Evolutionary conservation across 2,113 vertebrate species (phyloP).

Genomic region (Reinhardtius hippoglossoides): DNA sequence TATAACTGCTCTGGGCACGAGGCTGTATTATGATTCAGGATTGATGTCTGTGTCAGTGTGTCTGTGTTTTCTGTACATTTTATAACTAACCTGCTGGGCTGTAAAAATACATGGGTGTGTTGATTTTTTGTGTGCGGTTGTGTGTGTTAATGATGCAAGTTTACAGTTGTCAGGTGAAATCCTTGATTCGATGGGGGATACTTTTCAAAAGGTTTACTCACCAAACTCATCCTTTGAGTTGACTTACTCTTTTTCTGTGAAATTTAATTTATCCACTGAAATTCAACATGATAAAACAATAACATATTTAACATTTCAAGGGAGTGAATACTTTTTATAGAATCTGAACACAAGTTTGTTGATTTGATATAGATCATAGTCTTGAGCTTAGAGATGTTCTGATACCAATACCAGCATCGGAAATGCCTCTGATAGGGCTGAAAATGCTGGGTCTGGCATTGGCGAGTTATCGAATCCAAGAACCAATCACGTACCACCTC

Average conservation of each 20-base stretch:
- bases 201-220: background rate
- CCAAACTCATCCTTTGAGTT: constrained; percentile 1
- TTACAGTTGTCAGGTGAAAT: constrained; percentile 19
- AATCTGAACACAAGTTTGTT: background rate
- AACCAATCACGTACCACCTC: too few relatives aligned
- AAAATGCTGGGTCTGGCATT: too few relatives aligned
- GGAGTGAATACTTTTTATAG: background rate
- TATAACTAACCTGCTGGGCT: background rate
- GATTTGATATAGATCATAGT: background rate
- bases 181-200: background rate
- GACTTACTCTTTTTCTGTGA: background rate
- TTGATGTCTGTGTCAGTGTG: background rate
- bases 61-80: background rate
- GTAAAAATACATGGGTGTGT: background rate
- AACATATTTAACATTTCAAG: background rate
- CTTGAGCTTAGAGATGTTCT: too few relatives aligned
- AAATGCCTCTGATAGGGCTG: too few relatives aligned
- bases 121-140: background rate
- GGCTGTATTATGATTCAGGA: constrained; percentile 3
- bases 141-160: constrained; percentile 49
- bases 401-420: too few relatives aligned
- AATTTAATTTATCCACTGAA: too few relatives aligned
- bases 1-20: background rate
- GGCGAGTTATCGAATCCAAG: too few relatives aligned
- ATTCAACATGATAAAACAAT: too few relatives aligned